These are phyloP conservation scores for Spodoptera exigua DNA, from an alignment of 2,888 invertebrate species.

Conservation along the genomic window DNA sequence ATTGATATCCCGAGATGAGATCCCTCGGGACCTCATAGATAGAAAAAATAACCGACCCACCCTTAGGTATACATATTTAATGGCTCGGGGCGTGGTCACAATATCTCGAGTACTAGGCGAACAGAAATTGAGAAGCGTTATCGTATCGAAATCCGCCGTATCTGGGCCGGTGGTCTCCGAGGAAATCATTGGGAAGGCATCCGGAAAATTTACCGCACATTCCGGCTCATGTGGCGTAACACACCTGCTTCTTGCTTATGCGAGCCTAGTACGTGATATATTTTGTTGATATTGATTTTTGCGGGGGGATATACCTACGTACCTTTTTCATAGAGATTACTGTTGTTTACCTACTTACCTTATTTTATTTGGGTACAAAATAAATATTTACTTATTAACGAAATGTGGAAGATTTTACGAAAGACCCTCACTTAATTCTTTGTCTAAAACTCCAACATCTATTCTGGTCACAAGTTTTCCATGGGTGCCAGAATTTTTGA, in stretches of 20 bases:
- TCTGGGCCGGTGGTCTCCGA: slow-evolving; percentile 91
- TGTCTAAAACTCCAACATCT: slow-evolving; percentile 1
- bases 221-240: slow-evolving; percentile 84
- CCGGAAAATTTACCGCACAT: slow-evolving; percentile 91
- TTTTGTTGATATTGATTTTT: slow-evolving; percentile 76
- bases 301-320: slow-evolving; percentile 44
- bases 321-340: slow-evolving; percentile 56
- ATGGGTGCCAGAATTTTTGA: slow-evolving; percentile 46
- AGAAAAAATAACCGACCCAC: slow-evolving; percentile 62
- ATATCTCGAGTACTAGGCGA: slow-evolving; percentile 78
- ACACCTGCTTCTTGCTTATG: slow-evolving; percentile 85
- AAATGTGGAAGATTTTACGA: not conserved
- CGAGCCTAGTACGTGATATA: slow-evolving; percentile 82
- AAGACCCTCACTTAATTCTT: slow-evolving; percentile 18
- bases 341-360: slow-evolving; percentile 34
- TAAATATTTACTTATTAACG: not conserved
- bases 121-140: slow-evolving; percentile 87
- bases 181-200: slow-evolving; percentile 94
- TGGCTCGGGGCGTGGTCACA: slow-evolving; percentile 80
- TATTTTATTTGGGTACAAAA: slow-evolving; percentile 22
- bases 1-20: slow-evolving; percentile 81
- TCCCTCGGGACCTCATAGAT: slow-evolving; percentile 72
- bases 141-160: slow-evolving; percentile 89
- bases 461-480: slow-evolving; percentile 7
- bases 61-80: slow-evolving; percentile 80